These are phyloP conservation scores for Thysanoteuthis rhombus DNA, from an alignment of 2,888 invertebrate genomes.

Conservation along the genomic window DNA sequence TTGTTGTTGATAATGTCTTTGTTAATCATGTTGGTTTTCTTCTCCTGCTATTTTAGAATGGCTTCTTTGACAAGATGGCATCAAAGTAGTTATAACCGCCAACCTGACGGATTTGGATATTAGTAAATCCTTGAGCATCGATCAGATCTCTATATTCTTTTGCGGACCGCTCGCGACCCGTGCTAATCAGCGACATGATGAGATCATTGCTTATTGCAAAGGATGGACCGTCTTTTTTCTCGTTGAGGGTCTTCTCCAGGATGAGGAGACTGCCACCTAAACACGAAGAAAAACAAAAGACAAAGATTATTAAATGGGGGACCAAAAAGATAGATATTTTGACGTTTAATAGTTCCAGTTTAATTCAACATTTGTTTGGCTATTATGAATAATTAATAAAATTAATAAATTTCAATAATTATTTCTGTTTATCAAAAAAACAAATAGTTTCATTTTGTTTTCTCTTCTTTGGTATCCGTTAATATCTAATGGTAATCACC, in stretches of 20 bases:
- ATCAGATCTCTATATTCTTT: conserved; percentile 51
- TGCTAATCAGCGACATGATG: conserved; percentile 46
- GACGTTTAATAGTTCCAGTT: too few species aligned
- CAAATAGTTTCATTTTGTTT: too few species aligned
- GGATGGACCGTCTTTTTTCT: conserved; percentile 48
- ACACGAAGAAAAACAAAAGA: not conserved
- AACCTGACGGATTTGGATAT: conserved; percentile 41
- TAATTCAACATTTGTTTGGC: too few species aligned
- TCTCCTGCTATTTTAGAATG: conserved; percentile 37
- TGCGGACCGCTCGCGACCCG: conserved; percentile 50
- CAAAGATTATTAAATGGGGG: too few species aligned
- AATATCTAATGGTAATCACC: too few species aligned
- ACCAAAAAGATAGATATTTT: too few species aligned
- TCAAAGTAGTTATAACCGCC: conserved; percentile 47
- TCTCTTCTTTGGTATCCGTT: too few species aligned
- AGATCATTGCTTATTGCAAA: conserved; percentile 47
- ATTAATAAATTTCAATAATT: too few species aligned
- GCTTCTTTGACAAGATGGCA: conserved; percentile 50
- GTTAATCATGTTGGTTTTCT: not conserved
- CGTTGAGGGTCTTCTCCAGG: conserved; percentile 53
- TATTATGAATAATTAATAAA: too few species aligned
- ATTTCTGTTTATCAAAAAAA: too few species aligned
- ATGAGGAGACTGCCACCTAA: conserved; percentile 53
- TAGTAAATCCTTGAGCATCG: conserved; percentile 46
- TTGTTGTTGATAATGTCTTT: not conserved